These are phyloP conservation scores for Thalassophryne amazonica DNA, from an alignment of 2,797 vertebrate genomes.

Conservation along the genomic window DNA sequence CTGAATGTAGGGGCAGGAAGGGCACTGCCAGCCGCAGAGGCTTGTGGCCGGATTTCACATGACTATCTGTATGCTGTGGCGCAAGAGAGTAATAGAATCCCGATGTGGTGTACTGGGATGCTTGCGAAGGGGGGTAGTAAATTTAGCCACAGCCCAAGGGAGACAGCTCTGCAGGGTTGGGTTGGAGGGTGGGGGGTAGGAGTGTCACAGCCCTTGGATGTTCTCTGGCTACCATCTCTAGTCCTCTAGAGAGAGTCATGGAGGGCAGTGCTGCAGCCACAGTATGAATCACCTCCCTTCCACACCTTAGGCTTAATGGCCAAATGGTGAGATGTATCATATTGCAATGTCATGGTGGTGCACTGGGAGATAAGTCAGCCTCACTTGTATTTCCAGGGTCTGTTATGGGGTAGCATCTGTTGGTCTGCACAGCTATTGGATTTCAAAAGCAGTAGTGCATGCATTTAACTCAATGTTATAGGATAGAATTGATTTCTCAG, in stretches of 20 bases:
- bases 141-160: constrained; percentile 69
- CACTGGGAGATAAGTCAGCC: constrained; percentile 36
- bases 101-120: constrained; percentile 70
- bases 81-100: constrained; percentile 77
- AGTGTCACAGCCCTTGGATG: constrained; percentile 27
- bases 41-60: constrained; percentile 63
- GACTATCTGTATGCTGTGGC: constrained; percentile 49
- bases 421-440: constrained; percentile 37
- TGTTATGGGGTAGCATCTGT: constrained; percentile 61
- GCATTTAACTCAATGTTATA: constrained; percentile 35
- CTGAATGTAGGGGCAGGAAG: constrained; percentile 51
- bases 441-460: constrained; percentile 50
- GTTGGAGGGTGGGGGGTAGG: constrained; percentile 19
- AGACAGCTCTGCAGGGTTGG: constrained; percentile 27
- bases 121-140: constrained; percentile 63
- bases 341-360: constrained; percentile 51
- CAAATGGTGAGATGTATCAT: constrained; percentile 63
- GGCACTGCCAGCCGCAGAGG: constrained; percentile 47
- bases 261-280: constrained; percentile 51
- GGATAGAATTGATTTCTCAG: constrained; percentile 17
- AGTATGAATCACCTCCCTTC: constrained; percentile 65
- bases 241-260: constrained; percentile 41
- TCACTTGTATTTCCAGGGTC: constrained; percentile 51
- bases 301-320: constrained; percentile 55
- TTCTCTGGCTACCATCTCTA: constrained; percentile 27